Evolutionary conservation across 2,888 invertebrate genomes (phyloP).

Genomic region (Stictocephala bisonia): DNA sequence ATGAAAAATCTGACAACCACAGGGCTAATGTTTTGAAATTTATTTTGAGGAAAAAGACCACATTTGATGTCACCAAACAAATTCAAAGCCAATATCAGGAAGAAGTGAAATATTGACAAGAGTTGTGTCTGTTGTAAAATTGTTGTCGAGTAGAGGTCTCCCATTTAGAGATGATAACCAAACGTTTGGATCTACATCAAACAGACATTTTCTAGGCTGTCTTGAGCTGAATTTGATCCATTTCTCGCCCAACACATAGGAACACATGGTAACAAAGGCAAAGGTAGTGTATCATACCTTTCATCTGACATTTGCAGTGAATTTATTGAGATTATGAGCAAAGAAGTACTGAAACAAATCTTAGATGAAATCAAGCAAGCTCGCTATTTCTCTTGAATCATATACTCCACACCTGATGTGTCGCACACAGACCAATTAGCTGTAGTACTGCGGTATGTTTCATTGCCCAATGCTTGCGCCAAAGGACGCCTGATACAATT

Average conservation of each 20-base stretch:
- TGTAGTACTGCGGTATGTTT: constrained; percentile 22
- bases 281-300: constrained; percentile 15
- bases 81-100: background rate
- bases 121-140: background rate
- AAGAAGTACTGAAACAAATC: constrained; percentile 12
- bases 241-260: too few relatives aligned
- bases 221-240: too few relatives aligned
- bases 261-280: constrained; percentile 25
- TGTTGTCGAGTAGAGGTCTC: background rate
- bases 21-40: background rate
- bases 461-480: constrained; percentile 7
- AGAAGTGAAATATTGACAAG: background rate
- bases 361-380: constrained; percentile 34
- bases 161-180: constrained; percentile 14
- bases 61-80: background rate
- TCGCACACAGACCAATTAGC: constrained; percentile 40
- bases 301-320: constrained; percentile 35
- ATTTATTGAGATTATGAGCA: constrained; percentile 29
- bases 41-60: constrained; percentile 1
- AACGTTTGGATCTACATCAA: constrained; percentile 16
- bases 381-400: constrained; percentile 29
- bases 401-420: constrained; percentile 40
- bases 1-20: constrained; percentile 1
- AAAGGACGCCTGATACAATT: constrained; percentile 34
- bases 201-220: background rate